Evolutionary conservation across 2,797 vertebrate species (phyloP), one percentile per base, ranked within the genome.

Genomic region (Acipenser transmontanus): DNA sequence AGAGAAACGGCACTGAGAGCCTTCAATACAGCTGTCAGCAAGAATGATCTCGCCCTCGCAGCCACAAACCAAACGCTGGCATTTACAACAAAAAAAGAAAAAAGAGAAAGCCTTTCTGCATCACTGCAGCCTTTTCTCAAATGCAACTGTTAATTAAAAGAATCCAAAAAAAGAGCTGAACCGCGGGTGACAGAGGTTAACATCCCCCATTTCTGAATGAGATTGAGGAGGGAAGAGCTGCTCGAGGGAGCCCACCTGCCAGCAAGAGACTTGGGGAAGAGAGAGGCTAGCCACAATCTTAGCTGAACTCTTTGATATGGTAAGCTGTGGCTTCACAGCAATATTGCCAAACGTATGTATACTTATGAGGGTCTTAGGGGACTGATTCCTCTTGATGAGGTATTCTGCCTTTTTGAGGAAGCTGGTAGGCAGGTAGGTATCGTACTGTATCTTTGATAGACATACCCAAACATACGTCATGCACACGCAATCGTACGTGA

Each of bases 11-110:
- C 4, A 1, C 85, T 87, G 88, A 72, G 92, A 89, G 91, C 89
- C 84, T 91, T 93, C 90, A 89, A 87, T 94, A 92, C 94, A 96
- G 92, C 93, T 96, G 94, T 96, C 94, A 93, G 89, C 86, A 91
- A 91, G 91, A 94, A 98, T 99, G 95, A 98, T 96, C 94, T 95
- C 93, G 93, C 89, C 92, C 88, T 95, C 92, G 80, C 82, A 84
- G 85, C 81, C 84, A 4, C 34, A 87, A 85, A 87, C 85, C 84
- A 90, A 87, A 90, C 86, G 84, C 77, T 82, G 82, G 67, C 80
- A 74, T 72, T 63, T 57, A 48, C 68, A 61, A 76, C 72, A 65
- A 68, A 62, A 79, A 34, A 70, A 74, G 76, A 71, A 79, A 76
- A 8, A 74, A 72, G 72, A 78, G 74, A 81, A 76, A 80, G 86